Base-by-base conservation (phyloP, 2,113 vertebrate species). In the Bombycilla garrulus region DNA sequence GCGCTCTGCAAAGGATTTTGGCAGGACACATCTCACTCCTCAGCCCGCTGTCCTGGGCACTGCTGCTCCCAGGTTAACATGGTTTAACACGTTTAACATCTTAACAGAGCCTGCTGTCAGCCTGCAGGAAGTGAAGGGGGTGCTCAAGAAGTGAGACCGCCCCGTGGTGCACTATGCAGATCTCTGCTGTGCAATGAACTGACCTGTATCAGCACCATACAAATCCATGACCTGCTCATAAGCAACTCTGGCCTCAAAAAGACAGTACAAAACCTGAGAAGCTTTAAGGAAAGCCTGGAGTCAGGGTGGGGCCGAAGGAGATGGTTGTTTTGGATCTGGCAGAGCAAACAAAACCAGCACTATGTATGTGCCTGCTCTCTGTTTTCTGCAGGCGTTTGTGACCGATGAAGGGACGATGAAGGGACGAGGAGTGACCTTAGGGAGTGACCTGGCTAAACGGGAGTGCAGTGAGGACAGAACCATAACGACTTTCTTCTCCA, bases 81-180 rank as follows among this genome's bases (percentile, higher is more conserved):
- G n/a, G n/a, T n/a, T n/a, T n/a, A n/a, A n/a, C n/a, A n/a, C n/a
- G n/a, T n/a, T n/a, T n/a, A n/a, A n/a, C n/a, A n/a, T n/a, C n/a
- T n/a, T n/a, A n/a, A 12, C 1, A 67, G 8, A 21, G 33, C n/a
- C 64, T 67, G 77, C 56, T 71, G 31, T 5, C 70, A 88, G 74
- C 58, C 36, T 54, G 79, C 48, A 12, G n/a, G 22, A 50, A 40
- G 33, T 7, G 36, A 92, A 65, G 25, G 17, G 21, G 23, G 4
- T 10, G 66, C 33, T 29, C 4, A 19, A n/a, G 51, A 72, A 40
- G 17, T 38, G 76, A 71, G 17, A 47, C 13, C 12, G n/a, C n/a
- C 33, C 21, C 0, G 0, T 42, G 23, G 4, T 10, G 66, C 33
- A 26, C 4, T 84, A 36, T 5, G 9, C 16, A 38, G 45, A 18